phyloP scores from a whole-genome alignment of 2,797 vertebrate species.

The Bovichtus variegatus region DNA sequence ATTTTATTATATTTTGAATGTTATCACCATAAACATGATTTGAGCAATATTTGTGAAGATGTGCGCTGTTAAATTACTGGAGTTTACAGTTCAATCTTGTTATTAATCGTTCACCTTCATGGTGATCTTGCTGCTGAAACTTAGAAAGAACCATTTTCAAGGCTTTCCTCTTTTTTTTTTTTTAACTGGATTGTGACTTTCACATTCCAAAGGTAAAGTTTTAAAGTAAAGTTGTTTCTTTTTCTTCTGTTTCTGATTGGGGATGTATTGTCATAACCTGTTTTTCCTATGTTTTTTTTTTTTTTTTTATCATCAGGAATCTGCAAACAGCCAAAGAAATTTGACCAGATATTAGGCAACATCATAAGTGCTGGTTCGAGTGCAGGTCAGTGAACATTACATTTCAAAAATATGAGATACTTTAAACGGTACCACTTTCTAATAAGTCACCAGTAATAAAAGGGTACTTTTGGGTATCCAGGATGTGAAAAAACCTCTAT shows the following conservation, averaged over 20 bases:
- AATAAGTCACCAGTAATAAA: background rate
- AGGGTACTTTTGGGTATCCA: background rate
- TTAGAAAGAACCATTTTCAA: background rate
- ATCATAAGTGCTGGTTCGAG: background rate
- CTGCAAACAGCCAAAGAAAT: background rate
- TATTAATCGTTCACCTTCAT: too few relatives aligned
- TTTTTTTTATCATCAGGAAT: constrained; percentile 1
- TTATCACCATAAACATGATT: background rate
- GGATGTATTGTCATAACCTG: background rate
- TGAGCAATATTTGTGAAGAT: background rate
- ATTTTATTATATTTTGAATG: background rate
- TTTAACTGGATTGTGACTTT: background rate
- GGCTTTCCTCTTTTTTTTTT: background rate
- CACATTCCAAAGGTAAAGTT: too few relatives aligned
- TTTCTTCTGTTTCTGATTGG: background rate
- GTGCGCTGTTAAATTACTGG: background rate
- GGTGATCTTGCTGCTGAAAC: background rate
- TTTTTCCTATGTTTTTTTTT: background rate
- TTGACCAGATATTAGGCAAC: background rate
- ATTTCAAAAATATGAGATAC: background rate
- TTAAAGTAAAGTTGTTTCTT: too few relatives aligned
- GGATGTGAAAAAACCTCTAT: background rate
- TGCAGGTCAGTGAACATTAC: background rate
- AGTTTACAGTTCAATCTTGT: background rate
- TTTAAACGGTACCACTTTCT: background rate